Evolutionary conservation across 2,113 vertebrate species (phyloP), one percentile per base, ranked within the genome.

Genomic region (Anguilla japonica): DNA sequence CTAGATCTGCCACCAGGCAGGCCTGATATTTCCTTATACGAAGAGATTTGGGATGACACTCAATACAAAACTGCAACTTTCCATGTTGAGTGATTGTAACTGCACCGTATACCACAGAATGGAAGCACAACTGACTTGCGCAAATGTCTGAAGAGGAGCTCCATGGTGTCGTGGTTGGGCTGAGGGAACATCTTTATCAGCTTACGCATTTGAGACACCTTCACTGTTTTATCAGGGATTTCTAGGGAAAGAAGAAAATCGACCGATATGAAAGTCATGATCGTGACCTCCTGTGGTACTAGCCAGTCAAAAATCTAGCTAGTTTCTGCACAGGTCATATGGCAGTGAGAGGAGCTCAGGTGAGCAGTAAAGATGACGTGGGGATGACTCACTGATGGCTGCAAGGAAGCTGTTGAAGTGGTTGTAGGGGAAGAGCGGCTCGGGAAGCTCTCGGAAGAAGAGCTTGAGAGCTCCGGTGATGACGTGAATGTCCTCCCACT

Each of bases 401-500:
- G 91, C 78, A 34, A 99, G 95, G 93, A 99, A 98, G 56, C 93
- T 93, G 87, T 94, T 93, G 2, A 99, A 99, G 92, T 97, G 95
- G 53, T 94, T 94, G 94, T 92, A 98, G 0, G 98, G 97, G 89
- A 98, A 94, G 0, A 99, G 96, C 0, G 98, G 98, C 92, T 99
- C 98, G 0, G 96, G 96, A 85, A 99, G 95, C 88, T 99, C 98
- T 2, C 98, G 90, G 90, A 99, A 97, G 93, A 99, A 99, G 46
- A 99, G 94, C 90, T 99, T 99, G 85, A 99, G 91, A 0, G 98
- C 97, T 1, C 98, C 98, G 0, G 97, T 99, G 94, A 99, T 96
- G 53, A 99, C 98, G 0, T 99, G 98, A 75, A 98, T 94, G 39
- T 99, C 98, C 86, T 97, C 97, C 98, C 98, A 99, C 88, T 95